A percentile compares a stretch with the other conserved stretches of the same genome.
Evolutionary conservation across 92 coral and sea anemone genomes (phyloP).

Genomic region (Nematostella vectensis): DNA sequence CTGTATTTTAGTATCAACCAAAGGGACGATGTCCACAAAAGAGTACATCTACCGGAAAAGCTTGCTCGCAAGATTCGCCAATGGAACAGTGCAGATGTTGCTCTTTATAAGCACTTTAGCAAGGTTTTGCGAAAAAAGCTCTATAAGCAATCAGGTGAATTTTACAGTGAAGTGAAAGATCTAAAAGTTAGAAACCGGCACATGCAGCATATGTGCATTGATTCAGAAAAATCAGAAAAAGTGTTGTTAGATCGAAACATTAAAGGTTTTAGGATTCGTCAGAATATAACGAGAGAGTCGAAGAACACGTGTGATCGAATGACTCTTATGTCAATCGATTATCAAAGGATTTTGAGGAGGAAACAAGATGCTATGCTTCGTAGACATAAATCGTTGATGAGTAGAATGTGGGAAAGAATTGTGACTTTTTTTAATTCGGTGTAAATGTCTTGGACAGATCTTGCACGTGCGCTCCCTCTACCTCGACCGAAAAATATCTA

Average conservation of each 20-base stretch:
- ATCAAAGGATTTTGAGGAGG: constrained; percentile 56
- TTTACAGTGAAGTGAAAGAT: constrained; percentile 43
- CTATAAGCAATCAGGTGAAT: constrained; percentile 26
- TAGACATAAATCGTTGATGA: no score
- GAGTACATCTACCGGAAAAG: constrained; percentile 23
- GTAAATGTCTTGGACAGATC: no score
- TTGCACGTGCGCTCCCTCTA: no score
- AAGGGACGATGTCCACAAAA: constrained; percentile 30
- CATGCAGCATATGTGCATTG: constrained; percentile 54
- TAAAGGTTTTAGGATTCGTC: constrained; percentile 27
- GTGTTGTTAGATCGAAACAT: constrained; percentile 36
- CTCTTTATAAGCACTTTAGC: constrained; percentile 55
- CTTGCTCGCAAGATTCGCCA: constrained; percentile 37
- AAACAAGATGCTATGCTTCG: constrained; percentile 37
- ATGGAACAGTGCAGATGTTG: constrained; percentile 77
- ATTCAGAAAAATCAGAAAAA: constrained; percentile 15
- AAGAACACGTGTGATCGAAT: constrained; percentile 67
- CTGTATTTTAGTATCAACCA: constrained; percentile 66
- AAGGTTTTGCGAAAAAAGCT: constrained; percentile 34
- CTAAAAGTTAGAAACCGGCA: constrained; percentile 33
- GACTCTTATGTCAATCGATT: constrained; percentile 72
- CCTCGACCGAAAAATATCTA: no score
- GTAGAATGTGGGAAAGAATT: no score
- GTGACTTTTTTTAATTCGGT: no score
- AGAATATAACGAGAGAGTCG: constrained; percentile 41